These are phyloP conservation scores for Cylloceria caligata DNA, from an alignment of 2,888 invertebrate genomes.

Conservation along the genomic window DNA sequence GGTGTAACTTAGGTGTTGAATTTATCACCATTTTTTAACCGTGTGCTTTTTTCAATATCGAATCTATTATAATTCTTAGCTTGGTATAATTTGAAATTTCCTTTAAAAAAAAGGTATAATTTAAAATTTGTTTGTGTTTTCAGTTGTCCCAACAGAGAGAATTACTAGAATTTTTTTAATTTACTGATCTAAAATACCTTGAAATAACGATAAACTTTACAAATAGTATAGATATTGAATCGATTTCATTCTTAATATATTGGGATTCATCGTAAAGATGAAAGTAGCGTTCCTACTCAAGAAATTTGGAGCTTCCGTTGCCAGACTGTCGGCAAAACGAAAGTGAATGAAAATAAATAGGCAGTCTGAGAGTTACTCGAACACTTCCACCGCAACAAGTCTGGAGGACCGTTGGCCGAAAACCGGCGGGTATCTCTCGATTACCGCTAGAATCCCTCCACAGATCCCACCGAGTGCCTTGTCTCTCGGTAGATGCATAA, in stretches of 20 bases:
- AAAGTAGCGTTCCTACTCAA: constrained; percentile 19
- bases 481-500: constrained; percentile 82
- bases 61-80: no score
- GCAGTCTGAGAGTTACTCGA: constrained; percentile 4
- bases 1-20: no score
- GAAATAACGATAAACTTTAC: no score
- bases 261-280: neutral
- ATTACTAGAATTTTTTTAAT: no score
- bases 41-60: no score
- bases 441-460: constrained; percentile 80
- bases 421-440: constrained; percentile 77
- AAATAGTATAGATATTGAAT: no score
- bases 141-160: no score
- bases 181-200: no score
- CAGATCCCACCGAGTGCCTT: constrained; percentile 70
- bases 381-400: neutral
- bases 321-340: constrained; percentile 23
- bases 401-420: constrained; percentile 18
- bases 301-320: neutral
- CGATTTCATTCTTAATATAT: neutral
- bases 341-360: constrained; percentile 26
- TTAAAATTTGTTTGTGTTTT: no score
- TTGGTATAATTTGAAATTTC: no score
- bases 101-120: no score
- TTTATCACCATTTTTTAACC: no score